A percentile compares a stretch with the other conserved stretches of the same genome.
Conservation (phyloP, 2,888 invertebrate genomes). For the Heteropelma amictum region DNA sequence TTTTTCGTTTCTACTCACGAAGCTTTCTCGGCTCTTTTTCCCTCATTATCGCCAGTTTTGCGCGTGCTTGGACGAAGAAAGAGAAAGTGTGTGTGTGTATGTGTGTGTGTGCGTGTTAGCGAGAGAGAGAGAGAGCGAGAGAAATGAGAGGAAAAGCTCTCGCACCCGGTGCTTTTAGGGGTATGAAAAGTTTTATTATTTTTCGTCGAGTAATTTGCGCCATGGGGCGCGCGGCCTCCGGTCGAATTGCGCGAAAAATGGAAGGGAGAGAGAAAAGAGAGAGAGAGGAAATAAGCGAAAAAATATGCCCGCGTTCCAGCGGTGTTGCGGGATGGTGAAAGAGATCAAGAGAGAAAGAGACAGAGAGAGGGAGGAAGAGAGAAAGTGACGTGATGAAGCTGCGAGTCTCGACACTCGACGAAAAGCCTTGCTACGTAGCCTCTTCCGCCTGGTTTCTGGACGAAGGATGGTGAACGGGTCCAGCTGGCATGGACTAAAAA, state of each 20-base stretch:
- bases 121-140: not conserved
- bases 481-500: slow-evolving; percentile 12
- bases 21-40: slow-evolving; percentile 38
- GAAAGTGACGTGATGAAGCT: slow-evolving; percentile 47
- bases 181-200: slow-evolving; percentile 56
- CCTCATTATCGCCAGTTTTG: slow-evolving; percentile 46
- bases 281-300: slow-evolving; percentile 6
- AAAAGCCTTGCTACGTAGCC: not conserved
- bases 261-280: slow-evolving; percentile 1
- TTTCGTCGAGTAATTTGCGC: slow-evolving; percentile 56
- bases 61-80: not conserved
- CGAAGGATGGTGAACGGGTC: slow-evolving; percentile 13
- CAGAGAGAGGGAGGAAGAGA: not conserved
- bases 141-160: slow-evolving; percentile 4
- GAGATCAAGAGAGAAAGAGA: not conserved
- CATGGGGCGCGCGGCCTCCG: slow-evolving; percentile 22
- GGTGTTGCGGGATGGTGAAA: not conserved
- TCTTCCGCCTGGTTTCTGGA: not conserved
- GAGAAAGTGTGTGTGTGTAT: too few species aligned
- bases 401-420: slow-evolving; percentile 38
- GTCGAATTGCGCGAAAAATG: slow-evolving; percentile 29
- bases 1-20: not conserved
- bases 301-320: not conserved
- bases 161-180: slow-evolving; percentile 34
- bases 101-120: too few species aligned